Evolutionary conservation across 1,140 invertebrate species (phyloP).

Genomic region (Drosophila bifasciata): DNA sequence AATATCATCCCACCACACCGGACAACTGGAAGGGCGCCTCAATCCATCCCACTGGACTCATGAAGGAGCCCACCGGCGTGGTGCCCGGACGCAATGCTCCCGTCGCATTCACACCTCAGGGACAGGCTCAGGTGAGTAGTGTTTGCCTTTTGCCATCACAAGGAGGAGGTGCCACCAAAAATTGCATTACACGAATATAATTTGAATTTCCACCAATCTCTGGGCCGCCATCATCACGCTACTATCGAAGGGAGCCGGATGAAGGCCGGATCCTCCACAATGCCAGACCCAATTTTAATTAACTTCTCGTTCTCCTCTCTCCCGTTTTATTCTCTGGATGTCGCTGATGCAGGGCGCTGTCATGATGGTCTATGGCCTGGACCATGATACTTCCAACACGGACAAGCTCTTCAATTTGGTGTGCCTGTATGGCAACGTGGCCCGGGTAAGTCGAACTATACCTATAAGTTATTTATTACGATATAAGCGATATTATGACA

Average conservation of each 20-base stretch:
- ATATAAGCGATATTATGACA: too few relatives aligned
- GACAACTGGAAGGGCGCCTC: conserved; percentile 83
- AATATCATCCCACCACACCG: conserved; percentile 83
- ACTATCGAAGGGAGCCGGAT: neutral
- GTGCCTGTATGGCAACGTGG: conserved; percentile 99
- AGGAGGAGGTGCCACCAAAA: too few relatives aligned
- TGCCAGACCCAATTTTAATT: conserved; percentile 68
- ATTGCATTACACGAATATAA: conserved; percentile 11
- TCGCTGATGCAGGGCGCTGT: conserved; percentile 89
- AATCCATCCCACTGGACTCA: conserved; percentile 80
- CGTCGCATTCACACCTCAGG: conserved; percentile 79
- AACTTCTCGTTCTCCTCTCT: conserved; percentile 40
- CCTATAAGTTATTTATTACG: too few relatives aligned
- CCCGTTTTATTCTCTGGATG: neutral
- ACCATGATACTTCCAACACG: conserved; percentile 96
- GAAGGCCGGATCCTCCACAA: neutral
- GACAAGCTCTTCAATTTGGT: conserved; percentile 99
- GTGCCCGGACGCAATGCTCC: conserved; percentile 81
- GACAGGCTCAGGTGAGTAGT: conserved; percentile 82
- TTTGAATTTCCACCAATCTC: conserved; percentile 41
- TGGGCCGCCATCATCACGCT: conserved; percentile 8
- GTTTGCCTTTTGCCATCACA: neutral
- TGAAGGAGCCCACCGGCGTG: conserved; percentile 83
- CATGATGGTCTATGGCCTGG: conserved; percentile 99
- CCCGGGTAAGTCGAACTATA: conserved; percentile 89